These are phyloP conservation scores for Biston betularia DNA, from an alignment of 2,888 invertebrate species.

Conservation along the genomic window DNA sequence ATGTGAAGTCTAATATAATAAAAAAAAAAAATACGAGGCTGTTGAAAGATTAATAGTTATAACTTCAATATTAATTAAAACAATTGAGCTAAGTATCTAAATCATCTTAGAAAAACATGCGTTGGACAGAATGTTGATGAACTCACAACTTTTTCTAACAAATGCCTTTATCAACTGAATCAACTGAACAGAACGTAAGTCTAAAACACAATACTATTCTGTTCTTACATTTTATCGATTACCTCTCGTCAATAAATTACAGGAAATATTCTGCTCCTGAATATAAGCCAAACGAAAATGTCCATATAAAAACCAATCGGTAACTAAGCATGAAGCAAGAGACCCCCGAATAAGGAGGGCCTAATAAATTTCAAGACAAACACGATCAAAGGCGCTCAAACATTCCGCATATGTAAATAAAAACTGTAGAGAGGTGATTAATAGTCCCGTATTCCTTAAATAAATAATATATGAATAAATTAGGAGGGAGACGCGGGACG, in stretches of 20 bases:
- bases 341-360: constrained; percentile 57
- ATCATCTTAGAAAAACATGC: not conserved
- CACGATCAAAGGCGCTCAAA: constrained; percentile 76
- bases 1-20: no score
- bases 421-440: constrained; percentile 84
- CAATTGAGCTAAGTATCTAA: no score
- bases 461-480: constrained; percentile 86
- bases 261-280: constrained; percentile 41
- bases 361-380: constrained; percentile 73
- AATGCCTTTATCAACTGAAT: not conserved
- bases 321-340: constrained; percentile 55
- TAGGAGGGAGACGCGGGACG: constrained; percentile 76
- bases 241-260: constrained; percentile 40
- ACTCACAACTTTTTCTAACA: no score
- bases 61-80: no score
- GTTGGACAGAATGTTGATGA: not conserved
- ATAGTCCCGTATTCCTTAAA: constrained; percentile 84
- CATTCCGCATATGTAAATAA: constrained; percentile 80
- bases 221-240: constrained; percentile 32
- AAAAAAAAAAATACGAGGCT: no score
- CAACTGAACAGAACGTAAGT: not conserved
- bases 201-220: constrained; percentile 7
- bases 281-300: constrained; percentile 43
- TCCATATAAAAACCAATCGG: constrained; percentile 47
- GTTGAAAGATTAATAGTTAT: no score